phyloP scores from a whole-genome alignment of 2,888 invertebrate species.

The Sinohyriopsis cumingii region DNA sequence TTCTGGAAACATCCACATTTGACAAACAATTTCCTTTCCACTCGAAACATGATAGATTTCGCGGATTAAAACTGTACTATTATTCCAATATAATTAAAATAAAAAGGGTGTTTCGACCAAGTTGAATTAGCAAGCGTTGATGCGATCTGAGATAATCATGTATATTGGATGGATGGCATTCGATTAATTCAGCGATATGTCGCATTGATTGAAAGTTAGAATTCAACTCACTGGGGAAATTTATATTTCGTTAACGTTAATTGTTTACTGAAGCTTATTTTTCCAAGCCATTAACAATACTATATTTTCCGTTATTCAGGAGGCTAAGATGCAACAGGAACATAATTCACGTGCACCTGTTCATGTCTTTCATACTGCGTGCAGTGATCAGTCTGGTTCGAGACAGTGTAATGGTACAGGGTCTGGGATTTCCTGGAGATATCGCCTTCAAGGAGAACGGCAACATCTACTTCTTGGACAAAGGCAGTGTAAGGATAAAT shows the following conservation, averaged over 20 bases:
- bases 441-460: slow-evolving; percentile 33
- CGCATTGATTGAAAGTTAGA: background rate
- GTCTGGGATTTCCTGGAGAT: slow-evolving; percentile 55
- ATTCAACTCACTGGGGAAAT: background rate
- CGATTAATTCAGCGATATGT: too few relatives aligned
- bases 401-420: slow-evolving; percentile 75
- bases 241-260: background rate
- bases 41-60: too few relatives aligned
- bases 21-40: too few relatives aligned
- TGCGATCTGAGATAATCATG: too few relatives aligned
- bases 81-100: too few relatives aligned
- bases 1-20: too few relatives aligned
- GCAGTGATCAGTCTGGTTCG: slow-evolving; percentile 78
- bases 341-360: slow-evolving; percentile 81
- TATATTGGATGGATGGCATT: too few relatives aligned
- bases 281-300: background rate
- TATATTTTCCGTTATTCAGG: slow-evolving; percentile 70
- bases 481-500: slow-evolving; percentile 45
- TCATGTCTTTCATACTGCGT: slow-evolving; percentile 80
- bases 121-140: too few relatives aligned
- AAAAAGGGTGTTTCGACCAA: too few relatives aligned
- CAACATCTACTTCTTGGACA: slow-evolving; percentile 34
- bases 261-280: background rate
- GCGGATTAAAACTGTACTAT: too few relatives aligned
- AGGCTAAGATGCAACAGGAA: slow-evolving; percentile 81